Evolutionary conservation across 2,113 vertebrate species (phyloP).

Genomic region (Tilapia sparmanii): DNA sequence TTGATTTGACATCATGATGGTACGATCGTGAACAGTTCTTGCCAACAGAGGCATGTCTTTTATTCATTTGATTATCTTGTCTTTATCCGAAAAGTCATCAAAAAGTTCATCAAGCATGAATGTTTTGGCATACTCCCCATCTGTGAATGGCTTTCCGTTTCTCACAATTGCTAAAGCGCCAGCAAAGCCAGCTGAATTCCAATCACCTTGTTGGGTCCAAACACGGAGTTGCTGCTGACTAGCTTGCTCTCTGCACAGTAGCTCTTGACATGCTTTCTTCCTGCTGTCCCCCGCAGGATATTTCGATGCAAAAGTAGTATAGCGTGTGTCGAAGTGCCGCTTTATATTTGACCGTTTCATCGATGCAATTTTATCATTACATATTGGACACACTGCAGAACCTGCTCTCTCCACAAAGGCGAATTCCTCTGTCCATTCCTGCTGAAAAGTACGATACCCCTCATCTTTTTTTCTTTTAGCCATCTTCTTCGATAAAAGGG

Average conservation of each 20-base stretch:
- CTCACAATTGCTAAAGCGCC: background rate
- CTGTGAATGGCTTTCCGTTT: background rate
- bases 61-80: background rate
- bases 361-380: background rate
- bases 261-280: background rate
- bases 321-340: background rate
- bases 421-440: background rate
- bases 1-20: background rate
- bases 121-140: background rate
- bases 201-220: background rate
- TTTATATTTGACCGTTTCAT: background rate
- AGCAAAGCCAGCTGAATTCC: background rate
- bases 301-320: background rate
- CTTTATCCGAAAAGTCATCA: background rate
- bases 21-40: background rate
- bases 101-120: background rate
- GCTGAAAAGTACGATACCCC: background rate
- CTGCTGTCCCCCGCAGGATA: background rate
- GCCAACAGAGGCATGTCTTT: background rate
- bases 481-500: background rate
- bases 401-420: background rate
- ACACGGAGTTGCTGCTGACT: background rate
- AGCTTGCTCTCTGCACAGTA: background rate
- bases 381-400: background rate
- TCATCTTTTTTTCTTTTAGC: background rate